phyloP scores from a whole-genome alignment of 2,113 vertebrate genomes.

The Bujurquina vittata region DNA sequence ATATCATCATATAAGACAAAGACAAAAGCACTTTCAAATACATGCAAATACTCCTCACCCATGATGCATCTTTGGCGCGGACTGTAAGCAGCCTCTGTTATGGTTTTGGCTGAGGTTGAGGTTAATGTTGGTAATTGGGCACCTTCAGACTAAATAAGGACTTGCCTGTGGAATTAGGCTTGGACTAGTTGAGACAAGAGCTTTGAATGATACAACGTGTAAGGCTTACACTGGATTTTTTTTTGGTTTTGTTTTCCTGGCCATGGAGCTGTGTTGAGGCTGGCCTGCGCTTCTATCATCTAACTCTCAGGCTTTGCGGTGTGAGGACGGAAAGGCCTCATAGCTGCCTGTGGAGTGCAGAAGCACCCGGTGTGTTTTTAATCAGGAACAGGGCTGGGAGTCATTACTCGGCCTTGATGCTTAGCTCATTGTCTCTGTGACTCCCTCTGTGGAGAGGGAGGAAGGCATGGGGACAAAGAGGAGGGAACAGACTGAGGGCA shows the following conservation, averaged over 20 bases:
- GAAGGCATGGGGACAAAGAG: slow-evolving; percentile 4
- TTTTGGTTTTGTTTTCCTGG: slow-evolving; percentile 22
- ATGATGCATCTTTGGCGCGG: not conserved
- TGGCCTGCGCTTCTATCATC: slow-evolving; percentile 37
- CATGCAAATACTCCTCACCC: not conserved
- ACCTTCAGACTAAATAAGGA: slow-evolving; percentile 40
- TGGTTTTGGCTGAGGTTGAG: slow-evolving; percentile 36
- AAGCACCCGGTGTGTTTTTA: slow-evolving; percentile 86
- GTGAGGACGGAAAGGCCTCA: slow-evolving; percentile 60
- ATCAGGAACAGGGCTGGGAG: slow-evolving; percentile 82
- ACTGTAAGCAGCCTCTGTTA: slow-evolving; percentile 16
- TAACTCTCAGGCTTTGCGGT: slow-evolving; percentile 43
- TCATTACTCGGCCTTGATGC: slow-evolving; percentile 77
- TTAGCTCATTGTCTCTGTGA: slow-evolving; percentile 81
- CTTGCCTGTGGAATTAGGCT: slow-evolving; percentile 34
- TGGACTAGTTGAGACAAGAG: slow-evolving; percentile 42
- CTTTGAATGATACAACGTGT: slow-evolving; percentile 29
- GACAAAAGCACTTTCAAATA: not conserved
- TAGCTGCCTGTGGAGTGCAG: slow-evolving; percentile 80
- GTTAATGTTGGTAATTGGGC: slow-evolving; percentile 43
- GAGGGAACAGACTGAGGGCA: slow-evolving; percentile 29
- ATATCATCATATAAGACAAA: slow-evolving; percentile 5
- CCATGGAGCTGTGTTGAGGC: slow-evolving; percentile 26
- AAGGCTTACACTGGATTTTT: slow-evolving; percentile 12
- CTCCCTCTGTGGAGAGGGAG: slow-evolving; percentile 56